phyloP scores from a whole-genome alignment of 2,113 vertebrate species.

The Eublepharis macularius region DNA sequence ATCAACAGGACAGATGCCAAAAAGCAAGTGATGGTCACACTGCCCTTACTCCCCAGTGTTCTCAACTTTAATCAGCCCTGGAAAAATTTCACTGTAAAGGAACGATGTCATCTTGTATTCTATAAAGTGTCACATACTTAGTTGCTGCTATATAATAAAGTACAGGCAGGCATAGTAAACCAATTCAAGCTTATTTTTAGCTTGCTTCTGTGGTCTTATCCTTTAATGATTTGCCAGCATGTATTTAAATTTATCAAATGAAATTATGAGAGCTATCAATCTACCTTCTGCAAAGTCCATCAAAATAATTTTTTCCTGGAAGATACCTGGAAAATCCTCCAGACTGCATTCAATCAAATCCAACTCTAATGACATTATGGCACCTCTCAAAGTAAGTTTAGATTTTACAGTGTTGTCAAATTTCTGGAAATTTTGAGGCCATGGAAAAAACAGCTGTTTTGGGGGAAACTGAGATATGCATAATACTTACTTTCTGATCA shows the following conservation, averaged over 20 bases:
- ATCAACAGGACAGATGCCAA: neutral
- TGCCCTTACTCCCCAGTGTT: neutral
- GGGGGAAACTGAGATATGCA: too few species aligned
- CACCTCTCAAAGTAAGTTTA: too few species aligned
- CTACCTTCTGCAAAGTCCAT: neutral
- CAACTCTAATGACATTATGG: too few species aligned
- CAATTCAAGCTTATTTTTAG: neutral
- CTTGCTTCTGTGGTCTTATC: neutral
- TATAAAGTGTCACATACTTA: too few species aligned
- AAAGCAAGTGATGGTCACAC: neutral
- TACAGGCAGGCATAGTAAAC: neutral
- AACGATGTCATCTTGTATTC: neutral
- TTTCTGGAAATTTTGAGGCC: too few species aligned
- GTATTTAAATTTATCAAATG: neutral
- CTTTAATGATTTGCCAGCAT: neutral
- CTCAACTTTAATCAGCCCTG: neutral
- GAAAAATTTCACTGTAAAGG: neutral
- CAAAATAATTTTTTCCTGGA: neutral
- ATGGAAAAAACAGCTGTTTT: too few species aligned
- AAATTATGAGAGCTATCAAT: neutral
- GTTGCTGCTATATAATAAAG: neutral
- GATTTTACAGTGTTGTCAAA: too few species aligned
- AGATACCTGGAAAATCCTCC: neutral
- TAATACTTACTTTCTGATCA: too few species aligned
- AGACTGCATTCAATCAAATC: neutral